Evolutionary conservation across 2,888 invertebrate genomes (phyloP).

Genomic region (Spialia ferax): DNA sequence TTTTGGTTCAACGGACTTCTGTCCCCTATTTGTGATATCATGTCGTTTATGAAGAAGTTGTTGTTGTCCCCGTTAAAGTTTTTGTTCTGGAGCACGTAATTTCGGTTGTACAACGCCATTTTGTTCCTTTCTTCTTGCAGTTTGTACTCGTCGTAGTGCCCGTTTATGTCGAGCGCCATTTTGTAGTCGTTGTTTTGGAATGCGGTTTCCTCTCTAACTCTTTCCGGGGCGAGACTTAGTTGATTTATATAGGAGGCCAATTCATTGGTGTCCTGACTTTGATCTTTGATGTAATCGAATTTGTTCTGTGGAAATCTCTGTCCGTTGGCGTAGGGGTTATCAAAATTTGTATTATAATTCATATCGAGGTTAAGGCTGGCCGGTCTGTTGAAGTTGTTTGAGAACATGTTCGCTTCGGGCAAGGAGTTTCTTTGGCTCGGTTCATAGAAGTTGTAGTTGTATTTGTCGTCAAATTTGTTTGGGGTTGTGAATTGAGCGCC

Average conservation of each 20-base stretch:
- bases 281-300: constrained; percentile 64
- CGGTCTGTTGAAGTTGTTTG: constrained; percentile 68
- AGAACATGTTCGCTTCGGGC: constrained; percentile 72
- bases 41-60: constrained; percentile 62
- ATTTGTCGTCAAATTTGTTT: constrained; percentile 74
- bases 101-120: constrained; percentile 67
- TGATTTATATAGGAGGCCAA: constrained; percentile 72
- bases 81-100: constrained; percentile 66
- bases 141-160: constrained; percentile 70
- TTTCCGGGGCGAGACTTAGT: constrained; percentile 66
- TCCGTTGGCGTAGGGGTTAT: constrained; percentile 54
- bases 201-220: constrained; percentile 60
- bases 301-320: constrained; percentile 68
- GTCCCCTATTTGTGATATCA: constrained; percentile 67
- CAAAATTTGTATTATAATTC: constrained; percentile 68
- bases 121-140: constrained; percentile 70
- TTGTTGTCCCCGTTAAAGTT: constrained; percentile 65
- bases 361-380: constrained; percentile 76
- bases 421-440: constrained; percentile 80
- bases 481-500: constrained; percentile 72
- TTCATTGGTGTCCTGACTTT: constrained; percentile 68
- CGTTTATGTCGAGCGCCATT: constrained; percentile 70
- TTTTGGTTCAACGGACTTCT: constrained; percentile 61
- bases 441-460: constrained; percentile 79
- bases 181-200: constrained; percentile 70